These are phyloP conservation scores for Alethe diademata DNA, from an alignment of 2,113 vertebrate genomes.

Conservation along the genomic window DNA sequence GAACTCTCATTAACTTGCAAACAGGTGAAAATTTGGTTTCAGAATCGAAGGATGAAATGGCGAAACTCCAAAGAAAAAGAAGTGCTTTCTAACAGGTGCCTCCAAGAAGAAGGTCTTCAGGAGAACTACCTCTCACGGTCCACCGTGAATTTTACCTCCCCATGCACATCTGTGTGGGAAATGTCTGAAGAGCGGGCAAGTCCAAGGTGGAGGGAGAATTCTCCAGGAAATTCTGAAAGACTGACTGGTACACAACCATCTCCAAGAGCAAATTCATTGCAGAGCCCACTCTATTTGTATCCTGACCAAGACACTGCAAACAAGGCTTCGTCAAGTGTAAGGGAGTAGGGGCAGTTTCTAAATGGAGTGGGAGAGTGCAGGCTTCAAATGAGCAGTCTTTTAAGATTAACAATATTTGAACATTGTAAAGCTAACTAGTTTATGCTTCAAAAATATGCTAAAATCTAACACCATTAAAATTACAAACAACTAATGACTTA, in stretches of 20 bases:
- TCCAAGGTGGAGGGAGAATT: conserved; percentile 68
- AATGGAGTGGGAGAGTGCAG: neutral
- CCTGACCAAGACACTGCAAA: conserved; percentile 45
- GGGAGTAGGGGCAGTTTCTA: neutral
- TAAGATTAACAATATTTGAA: conserved; percentile 59
- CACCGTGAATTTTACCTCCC: conserved; percentile 59
- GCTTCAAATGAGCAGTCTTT: neutral
- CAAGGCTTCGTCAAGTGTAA: conserved; percentile 34
- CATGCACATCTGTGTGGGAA: conserved; percentile 63
- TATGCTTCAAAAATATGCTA: conserved; percentile 51
- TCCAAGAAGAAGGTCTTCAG: conserved; percentile 71
- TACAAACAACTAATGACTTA: conserved; percentile 56
- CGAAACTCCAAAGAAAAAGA: conserved; percentile 97
- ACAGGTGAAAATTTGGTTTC: conserved; percentile 99
- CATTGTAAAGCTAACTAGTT: conserved; percentile 63
- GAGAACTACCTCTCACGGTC: conserved; percentile 67
- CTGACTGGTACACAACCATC: neutral
- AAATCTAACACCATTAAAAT: conserved; percentile 66
- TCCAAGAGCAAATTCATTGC: conserved; percentile 27
- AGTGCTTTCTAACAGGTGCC: conserved; percentile 74
- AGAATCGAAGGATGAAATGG: conserved; percentile 98
- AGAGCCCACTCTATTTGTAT: conserved; percentile 57
- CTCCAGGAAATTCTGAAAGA: conserved; percentile 67
- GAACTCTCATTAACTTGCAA: conserved; percentile 45
- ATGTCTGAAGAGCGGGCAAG: conserved; percentile 57